phyloP scores from a whole-genome alignment of 2,113 vertebrate genomes.

The Cinclus cinclus region DNA sequence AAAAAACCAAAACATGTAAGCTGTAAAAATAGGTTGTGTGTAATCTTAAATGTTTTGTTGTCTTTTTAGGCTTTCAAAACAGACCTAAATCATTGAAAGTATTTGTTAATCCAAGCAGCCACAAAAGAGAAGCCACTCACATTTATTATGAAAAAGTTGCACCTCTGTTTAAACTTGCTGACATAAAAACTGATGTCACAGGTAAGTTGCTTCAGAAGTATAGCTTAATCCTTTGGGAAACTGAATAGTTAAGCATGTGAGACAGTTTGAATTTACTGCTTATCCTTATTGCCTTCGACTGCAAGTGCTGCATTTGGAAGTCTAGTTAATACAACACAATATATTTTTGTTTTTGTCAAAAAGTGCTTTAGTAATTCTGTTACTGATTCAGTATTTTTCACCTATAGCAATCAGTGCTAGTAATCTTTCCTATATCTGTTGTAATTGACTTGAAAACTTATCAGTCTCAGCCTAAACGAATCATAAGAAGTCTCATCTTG shows the following conservation, averaged over 20 bases:
- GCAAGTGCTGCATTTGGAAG: not conserved
- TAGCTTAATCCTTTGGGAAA: not conserved
- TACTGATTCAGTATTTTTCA: not conserved
- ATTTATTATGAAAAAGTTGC: conserved; percentile 89
- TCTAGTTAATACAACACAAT: not conserved
- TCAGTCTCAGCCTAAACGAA: not conserved
- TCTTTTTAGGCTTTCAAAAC: conserved; percentile 79
- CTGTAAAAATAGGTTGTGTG: not conserved
- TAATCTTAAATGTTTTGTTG: not conserved
- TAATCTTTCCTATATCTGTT: not conserved
- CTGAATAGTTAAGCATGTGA: not conserved
- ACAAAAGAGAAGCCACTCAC: conserved; percentile 86
- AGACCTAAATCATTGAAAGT: conserved; percentile 90
- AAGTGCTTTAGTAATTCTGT: not conserved
- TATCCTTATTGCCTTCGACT: not conserved
- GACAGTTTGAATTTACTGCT: conserved; percentile 8
- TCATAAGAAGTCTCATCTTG: not conserved
- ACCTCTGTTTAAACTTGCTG: conserved; percentile 92
- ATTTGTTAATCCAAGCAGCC: conserved; percentile 92
- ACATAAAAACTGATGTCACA: conserved; percentile 88
- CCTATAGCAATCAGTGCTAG: not conserved
- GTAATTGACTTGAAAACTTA: not conserved
- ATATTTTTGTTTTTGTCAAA: not conserved
- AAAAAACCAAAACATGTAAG: not conserved
- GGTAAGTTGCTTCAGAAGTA: conserved; percentile 74